Conservation (phyloP, 2,113 vertebrate species). For the Solea senegalensis region DNA sequence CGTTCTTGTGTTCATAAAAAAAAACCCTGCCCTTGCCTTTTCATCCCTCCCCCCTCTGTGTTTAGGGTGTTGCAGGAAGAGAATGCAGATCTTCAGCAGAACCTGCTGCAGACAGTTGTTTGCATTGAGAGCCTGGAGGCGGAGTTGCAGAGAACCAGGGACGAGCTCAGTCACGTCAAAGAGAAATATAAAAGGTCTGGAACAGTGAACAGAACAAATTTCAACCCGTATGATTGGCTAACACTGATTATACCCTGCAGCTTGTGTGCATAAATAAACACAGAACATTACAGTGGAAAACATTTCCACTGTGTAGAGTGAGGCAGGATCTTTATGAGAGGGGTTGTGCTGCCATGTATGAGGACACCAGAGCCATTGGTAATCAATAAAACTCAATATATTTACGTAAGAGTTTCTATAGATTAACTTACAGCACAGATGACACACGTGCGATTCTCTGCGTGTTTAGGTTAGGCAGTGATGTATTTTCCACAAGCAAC, state of each 20-base stretch:
- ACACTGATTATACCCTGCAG: not conserved
- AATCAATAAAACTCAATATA: conserved; percentile 21
- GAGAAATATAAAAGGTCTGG: conserved; percentile 80
- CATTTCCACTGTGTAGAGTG: not conserved
- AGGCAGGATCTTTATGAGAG: not conserved
- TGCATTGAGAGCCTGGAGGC: conserved; percentile 81
- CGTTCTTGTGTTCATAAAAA: not conserved
- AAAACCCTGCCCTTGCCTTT: too few species aligned
- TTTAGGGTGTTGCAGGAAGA: conserved; percentile 77
- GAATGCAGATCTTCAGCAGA: conserved; percentile 80
- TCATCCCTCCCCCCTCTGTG: conserved; percentile 23
- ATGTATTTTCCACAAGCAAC: not conserved
- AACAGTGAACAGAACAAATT: not conserved
- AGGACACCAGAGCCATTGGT: not conserved
- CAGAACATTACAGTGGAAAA: too few species aligned
- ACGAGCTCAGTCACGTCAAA: conserved; percentile 74
- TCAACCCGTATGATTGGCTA: not conserved
- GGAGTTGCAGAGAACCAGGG: conserved; percentile 76
- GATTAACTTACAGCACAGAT: conserved; percentile 27
- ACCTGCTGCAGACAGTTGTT: conserved; percentile 76
- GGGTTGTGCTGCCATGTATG: not conserved
- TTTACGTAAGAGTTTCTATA: conserved; percentile 30
- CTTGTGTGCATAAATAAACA: not conserved
- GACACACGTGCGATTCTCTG: not conserved
- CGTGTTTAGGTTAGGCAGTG: conserved; percentile 2